Evolutionary conservation across 2,113 vertebrate genomes (phyloP).

Genomic region (Aviceda subcristata): DNA sequence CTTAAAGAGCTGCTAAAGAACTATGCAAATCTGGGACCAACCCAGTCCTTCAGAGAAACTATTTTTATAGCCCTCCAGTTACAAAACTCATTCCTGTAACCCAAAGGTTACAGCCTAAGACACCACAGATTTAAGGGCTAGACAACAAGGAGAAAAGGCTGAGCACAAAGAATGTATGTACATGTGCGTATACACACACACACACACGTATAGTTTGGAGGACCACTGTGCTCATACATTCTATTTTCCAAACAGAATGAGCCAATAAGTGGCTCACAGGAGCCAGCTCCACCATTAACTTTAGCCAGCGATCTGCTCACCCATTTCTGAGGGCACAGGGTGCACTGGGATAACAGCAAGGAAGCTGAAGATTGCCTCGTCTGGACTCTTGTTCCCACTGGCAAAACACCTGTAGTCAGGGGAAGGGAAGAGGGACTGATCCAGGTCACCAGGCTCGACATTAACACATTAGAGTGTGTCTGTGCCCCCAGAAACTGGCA

Average conservation of each 20-base stretch:
- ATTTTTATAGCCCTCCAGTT: neutral
- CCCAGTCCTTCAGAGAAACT: neutral
- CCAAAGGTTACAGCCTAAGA: neutral
- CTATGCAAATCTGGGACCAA: neutral
- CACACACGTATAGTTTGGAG: neutral
- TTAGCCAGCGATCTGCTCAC: neutral
- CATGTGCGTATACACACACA: rapidly evolving
- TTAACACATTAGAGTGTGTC: neutral
- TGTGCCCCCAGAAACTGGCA: neutral
- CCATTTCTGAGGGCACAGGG: neutral
- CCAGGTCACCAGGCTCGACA: neutral
- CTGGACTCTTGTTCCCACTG: neutral
- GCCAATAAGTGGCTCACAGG: neutral
- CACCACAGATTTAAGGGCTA: neutral
- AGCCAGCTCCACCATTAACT: neutral
- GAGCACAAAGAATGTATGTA: neutral
- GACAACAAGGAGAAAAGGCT: neutral
- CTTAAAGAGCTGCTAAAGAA: neutral
- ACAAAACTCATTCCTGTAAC: neutral
- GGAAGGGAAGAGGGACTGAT: neutral
- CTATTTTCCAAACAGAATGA: neutral
- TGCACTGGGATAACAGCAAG: neutral
- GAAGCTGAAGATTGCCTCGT: neutral
- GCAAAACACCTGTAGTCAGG: neutral
- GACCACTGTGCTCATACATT: neutral